Evolutionary conservation across 1,140 invertebrate genomes (phyloP), one percentile per base, ranked within the genome.

Genomic region (Tetramorium parvispinum): DNA sequence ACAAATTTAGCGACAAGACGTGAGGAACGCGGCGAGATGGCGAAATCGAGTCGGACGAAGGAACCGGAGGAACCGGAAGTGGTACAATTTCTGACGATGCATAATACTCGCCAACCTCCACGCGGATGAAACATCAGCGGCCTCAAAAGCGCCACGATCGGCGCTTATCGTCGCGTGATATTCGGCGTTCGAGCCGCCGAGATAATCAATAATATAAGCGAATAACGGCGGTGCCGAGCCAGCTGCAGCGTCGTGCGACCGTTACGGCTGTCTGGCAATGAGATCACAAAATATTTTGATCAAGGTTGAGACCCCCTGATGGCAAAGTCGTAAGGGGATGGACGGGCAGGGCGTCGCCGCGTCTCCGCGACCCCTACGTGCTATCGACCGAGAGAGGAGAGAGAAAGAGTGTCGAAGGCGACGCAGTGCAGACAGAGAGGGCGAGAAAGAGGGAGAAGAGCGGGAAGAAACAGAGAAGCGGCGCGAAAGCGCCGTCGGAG

Each of bases 291-390:
- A 77, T 83, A 83, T 83, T 83, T 83, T 83, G 70, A 88, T 85
- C 65, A 85, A 88, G 89, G 91, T 92, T 95, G 95, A 94, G 95
- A 94, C 90, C 91, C 95, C 32, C 94, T 93, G 92, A 79, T 93
- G 92, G 85, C 61, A 88, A 32, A 83, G 89, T 89, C 87, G 90
- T 92, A 93, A 89, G 91, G 92, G 94, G 91, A 77, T 93, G 92
- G 92, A 90, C 91, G 91, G 87, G 91, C 91, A 95, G 94, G 95
- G 94, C 94, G 94, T 95, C 95, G 94, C 94, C 95, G 93, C 94
- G 94, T 95, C 94, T 95, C 94, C 91, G 90, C 92, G 92, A 94
- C 93, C 92, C 93, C 89, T 93, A 91, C 94, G 92, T 93, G 93
- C 92, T 95, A 95, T 95, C 95, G 95, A 95, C 94, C 95, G 94